These are phyloP conservation scores for Phortica okadai DNA, from an alignment of 2,888 invertebrate genomes.

Conservation along the genomic window DNA sequence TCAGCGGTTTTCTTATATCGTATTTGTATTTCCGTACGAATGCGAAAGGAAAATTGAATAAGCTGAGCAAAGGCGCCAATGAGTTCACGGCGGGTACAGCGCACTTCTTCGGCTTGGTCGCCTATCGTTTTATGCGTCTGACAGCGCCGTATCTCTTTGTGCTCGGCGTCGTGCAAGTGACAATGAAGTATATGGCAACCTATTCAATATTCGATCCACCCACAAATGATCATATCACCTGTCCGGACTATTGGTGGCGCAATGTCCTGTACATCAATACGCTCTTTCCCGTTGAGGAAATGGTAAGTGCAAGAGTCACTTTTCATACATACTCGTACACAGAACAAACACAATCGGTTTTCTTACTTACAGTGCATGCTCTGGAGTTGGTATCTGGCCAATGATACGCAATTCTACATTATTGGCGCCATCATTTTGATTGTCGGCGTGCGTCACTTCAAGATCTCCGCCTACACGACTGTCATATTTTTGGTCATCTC, in stretches of 20 bases:
- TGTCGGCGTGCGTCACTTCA: constrained; percentile 87
- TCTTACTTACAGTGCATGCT: constrained; percentile 85
- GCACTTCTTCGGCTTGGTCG: constrained; percentile 86
- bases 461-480: constrained; percentile 83
- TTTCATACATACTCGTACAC: not conserved
- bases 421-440: constrained; percentile 89
- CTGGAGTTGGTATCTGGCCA: constrained; percentile 94
- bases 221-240: constrained; percentile 87
- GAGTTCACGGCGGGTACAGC: constrained; percentile 81
- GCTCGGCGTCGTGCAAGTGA: constrained; percentile 88
- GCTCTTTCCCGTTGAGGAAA: constrained; percentile 88
- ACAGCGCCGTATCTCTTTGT: constrained; percentile 90
- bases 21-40: constrained; percentile 89
- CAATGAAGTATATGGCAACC: constrained; percentile 90
- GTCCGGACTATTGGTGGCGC: constrained; percentile 92
- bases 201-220: constrained; percentile 91
- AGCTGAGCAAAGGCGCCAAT: constrained; percentile 81
- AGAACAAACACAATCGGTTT: not conserved
- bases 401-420: constrained; percentile 91
- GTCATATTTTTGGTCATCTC: constrained; percentile 84
- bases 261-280: constrained; percentile 92
- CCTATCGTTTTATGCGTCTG: constrained; percentile 86
- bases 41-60: constrained; percentile 84
- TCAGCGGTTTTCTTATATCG: constrained; percentile 89
- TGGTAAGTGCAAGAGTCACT: constrained; percentile 79